phyloP scores from a whole-genome alignment of 2,888 invertebrate genomes.

The Morpho achilles region DNA sequence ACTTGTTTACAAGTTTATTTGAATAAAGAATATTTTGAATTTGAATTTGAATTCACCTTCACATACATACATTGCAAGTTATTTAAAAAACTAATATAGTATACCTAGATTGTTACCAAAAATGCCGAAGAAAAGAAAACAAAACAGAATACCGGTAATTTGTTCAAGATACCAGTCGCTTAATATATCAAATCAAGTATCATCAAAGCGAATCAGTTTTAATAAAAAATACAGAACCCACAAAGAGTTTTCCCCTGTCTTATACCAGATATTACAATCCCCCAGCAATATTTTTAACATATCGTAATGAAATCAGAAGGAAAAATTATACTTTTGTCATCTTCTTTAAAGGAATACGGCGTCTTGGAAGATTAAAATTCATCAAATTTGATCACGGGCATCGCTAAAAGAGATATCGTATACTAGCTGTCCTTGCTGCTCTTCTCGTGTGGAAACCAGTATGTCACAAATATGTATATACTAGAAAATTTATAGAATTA shows the following conservation, averaged over 20 bases:
- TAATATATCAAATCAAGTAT: constrained; percentile 22
- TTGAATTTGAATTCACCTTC: too few relatives aligned
- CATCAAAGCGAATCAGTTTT: constrained; percentile 21
- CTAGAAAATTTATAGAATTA: too few relatives aligned
- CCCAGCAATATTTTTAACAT: constrained; percentile 30
- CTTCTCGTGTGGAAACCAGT: too few relatives aligned
- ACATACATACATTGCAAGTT: too few relatives aligned
- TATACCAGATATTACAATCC: constrained; percentile 1
- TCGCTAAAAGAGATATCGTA: too few relatives aligned
- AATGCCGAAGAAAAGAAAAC: too few relatives aligned
- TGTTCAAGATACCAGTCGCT: constrained; percentile 7
- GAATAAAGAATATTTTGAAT: too few relatives aligned
- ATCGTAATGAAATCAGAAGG: constrained; percentile 64
- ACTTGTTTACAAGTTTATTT: too few relatives aligned
- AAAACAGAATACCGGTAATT: background rate
- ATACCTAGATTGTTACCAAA: too few relatives aligned
- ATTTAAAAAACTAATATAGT: too few relatives aligned
- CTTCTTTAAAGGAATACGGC: constrained; percentile 14
- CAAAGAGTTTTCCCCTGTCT: constrained; percentile 5
- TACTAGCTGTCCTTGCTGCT: too few relatives aligned
- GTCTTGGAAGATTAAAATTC: constrained; percentile 5
- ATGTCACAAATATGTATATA: too few relatives aligned
- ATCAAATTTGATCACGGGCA: background rate
- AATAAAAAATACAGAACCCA: constrained; percentile 13
- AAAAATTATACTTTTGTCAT: constrained; percentile 21